A percentile compares a stretch with the other conserved stretches of the same genome.
Conservation (phyloP, 2,888 invertebrate genomes). For the Pycnomerus fuliginosus region DNA sequence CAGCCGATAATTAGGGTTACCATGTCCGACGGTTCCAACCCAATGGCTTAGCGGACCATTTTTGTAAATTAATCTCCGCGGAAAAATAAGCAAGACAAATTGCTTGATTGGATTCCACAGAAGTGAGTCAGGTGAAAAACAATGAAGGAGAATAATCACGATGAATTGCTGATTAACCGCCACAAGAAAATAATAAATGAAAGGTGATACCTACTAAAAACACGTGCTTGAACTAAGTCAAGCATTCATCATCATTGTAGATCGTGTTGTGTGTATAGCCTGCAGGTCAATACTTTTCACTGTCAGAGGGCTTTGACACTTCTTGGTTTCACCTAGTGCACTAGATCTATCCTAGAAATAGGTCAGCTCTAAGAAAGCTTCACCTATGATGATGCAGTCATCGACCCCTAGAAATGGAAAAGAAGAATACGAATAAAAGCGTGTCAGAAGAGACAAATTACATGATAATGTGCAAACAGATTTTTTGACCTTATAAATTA, state of each 20-base stretch:
- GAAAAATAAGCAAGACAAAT: slow-evolving; percentile 9
- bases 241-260: slow-evolving; percentile 8
- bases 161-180: background rate
- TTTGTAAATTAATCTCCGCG: slow-evolving; percentile 1
- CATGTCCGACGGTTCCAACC: slow-evolving; percentile 11
- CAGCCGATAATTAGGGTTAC: slow-evolving; percentile 12
- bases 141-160: background rate
- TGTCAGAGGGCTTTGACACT: slow-evolving; percentile 42
- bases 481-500: slow-evolving; percentile 19
- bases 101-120: slow-evolving; percentile 8
- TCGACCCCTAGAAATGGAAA: slow-evolving; percentile 22
- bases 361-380: slow-evolving; percentile 33
- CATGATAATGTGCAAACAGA: slow-evolving; percentile 7
- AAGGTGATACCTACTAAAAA: slow-evolving; percentile 7
- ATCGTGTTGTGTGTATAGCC: slow-evolving; percentile 19
- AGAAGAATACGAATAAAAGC: slow-evolving; percentile 11
- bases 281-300: slow-evolving; percentile 36
- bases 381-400: slow-evolving; percentile 29
- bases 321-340: slow-evolving; percentile 42
- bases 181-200: slow-evolving; percentile 6
- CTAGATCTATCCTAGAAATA: slow-evolving; percentile 37
- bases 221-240: slow-evolving; percentile 19
- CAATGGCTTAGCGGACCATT: slow-evolving; percentile 11
- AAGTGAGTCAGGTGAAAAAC: slow-evolving; percentile 1
- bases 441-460: slow-evolving; percentile 6